A percentile compares a stretch with the other conserved stretches of the same genome.
These are phyloP conservation scores for Cyclophora albipunctata DNA, from an alignment of 2,888 invertebrate genomes.

Conservation along the genomic window DNA sequence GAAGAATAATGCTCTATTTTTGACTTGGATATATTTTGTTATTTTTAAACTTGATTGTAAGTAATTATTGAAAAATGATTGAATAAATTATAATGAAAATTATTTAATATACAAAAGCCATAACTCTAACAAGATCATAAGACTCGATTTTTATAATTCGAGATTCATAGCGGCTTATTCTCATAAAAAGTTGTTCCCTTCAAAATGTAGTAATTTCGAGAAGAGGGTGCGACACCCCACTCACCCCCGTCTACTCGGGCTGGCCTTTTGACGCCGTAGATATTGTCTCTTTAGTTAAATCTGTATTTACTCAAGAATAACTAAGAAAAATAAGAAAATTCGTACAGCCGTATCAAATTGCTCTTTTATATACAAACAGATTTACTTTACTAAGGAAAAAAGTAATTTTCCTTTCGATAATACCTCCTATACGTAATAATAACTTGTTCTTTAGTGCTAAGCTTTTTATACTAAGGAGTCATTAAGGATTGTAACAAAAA, in stretches of 20 bases:
- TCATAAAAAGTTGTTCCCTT: slow-evolving; percentile 75
- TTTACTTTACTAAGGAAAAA: no score
- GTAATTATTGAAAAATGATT: no score
- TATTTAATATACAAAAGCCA: no score
- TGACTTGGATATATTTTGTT: no score
- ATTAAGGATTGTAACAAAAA: no score
- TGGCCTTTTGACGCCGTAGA: slow-evolving; percentile 73
- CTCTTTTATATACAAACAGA: no score
- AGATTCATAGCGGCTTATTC: slow-evolving; percentile 74
- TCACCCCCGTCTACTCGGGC: slow-evolving; percentile 50
- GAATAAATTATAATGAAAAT: no score
- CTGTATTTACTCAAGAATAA: slow-evolving; percentile 65
- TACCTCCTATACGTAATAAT: no score
- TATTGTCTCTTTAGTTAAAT: slow-evolving; percentile 73
- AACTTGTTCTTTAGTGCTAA: no score
- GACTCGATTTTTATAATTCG: slow-evolving; percentile 66
- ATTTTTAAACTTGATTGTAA: no score
- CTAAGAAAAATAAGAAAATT: slow-evolving; percentile 39
- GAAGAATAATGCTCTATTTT: no score
- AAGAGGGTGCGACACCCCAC: slow-evolving; percentile 45
- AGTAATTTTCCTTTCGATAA: not conserved
- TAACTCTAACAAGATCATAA: slow-evolving; percentile 21
- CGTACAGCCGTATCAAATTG: not conserved
- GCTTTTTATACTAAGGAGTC: no score
- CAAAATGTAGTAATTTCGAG: slow-evolving; percentile 73